Evolutionary conservation across 2,797 vertebrate genomes (phyloP), one percentile per base, ranked within the genome.

Genomic region (Benthosema pterotum): DNA sequence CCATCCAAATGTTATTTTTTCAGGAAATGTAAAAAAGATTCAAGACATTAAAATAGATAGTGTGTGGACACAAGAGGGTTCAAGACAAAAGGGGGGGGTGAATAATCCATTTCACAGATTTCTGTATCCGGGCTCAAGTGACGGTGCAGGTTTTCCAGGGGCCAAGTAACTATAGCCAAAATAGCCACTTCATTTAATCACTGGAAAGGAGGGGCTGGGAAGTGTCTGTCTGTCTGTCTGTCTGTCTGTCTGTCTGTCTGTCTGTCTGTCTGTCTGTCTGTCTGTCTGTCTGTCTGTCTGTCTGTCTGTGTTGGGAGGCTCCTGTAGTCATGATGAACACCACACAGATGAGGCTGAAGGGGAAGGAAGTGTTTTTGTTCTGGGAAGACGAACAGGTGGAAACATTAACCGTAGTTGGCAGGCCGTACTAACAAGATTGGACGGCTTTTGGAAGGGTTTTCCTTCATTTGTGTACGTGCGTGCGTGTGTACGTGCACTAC

Each of bases 311-410:
- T 38, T 18, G 57, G 57, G 46, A 70, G 46, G 67, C 70, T 45
- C 51, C 50, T 52, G 54, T 46, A 9, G 52, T 59, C 45, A 52
- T 51, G 78, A 81, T 78, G 78, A 84, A 80, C 67, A 60, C 71
- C 60, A 55, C 47, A 51, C 63, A 75, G 71, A 84, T 79, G 78
- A 75, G 73, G 68, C 67, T 50, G 25, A 65, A 61, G 64, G 55
- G 52, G 54, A 7, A 52, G 55, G 52, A 57, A 7, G 55, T 71
- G 72, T 79, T 82, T 78, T 68, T 42, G 72, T 82, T 71, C 69
- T 78, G 67, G 61, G 56, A 75, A 63, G 56, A 75, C 13, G 72
- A 88, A 88, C 89, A 91, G 90, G 89, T 91, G 88, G 83, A 71
- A 86, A 83, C 74, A 62, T 77, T 86, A 87, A 85, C 67, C 53